Evolutionary conservation across 2,113 vertebrate genomes (phyloP).

Genomic region (Embiotoca jacksoni): DNA sequence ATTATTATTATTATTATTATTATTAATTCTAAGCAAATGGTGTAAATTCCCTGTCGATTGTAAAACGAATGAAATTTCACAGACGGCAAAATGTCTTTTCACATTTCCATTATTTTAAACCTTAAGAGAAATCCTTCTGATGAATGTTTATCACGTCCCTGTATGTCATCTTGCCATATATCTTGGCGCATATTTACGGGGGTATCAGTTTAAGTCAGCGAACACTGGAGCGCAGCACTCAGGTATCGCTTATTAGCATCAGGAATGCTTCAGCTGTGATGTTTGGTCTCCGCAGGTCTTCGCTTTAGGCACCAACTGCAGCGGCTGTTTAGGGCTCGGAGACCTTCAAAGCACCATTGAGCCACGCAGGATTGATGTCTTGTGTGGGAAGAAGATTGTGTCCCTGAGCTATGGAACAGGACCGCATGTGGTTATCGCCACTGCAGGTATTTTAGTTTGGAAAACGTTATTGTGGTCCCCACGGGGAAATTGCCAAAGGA

Average conservation of each 20-base stretch:
- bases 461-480: conserved; percentile 30
- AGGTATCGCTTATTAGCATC: neutral
- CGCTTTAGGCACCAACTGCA: conserved; percentile 96
- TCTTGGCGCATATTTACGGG: neutral
- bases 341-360: conserved; percentile 95
- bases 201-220: neutral
- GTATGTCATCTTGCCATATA: neutral
- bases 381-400: conserved; percentile 95
- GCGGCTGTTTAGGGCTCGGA: conserved; percentile 94
- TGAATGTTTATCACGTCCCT: neutral
- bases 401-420: conserved; percentile 97
- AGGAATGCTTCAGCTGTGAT: neutral
- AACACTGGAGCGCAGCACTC: neutral
- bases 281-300: conserved; percentile 87
- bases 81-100: neutral
- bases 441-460: conserved; percentile 86
- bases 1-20: too few relatives aligned
- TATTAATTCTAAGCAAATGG: too few relatives aligned
- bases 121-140: neutral
- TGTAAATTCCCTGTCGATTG: too few relatives aligned
- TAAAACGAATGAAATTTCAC: too few relatives aligned
- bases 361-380: conserved; percentile 89
- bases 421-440: conserved; percentile 94
- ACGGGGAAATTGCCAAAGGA: conserved; percentile 5
- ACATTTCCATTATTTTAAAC: neutral